These are phyloP conservation scores for Nasonia giraulti DNA, from an alignment of 1,140 invertebrate species.

Conservation along the genomic window DNA sequence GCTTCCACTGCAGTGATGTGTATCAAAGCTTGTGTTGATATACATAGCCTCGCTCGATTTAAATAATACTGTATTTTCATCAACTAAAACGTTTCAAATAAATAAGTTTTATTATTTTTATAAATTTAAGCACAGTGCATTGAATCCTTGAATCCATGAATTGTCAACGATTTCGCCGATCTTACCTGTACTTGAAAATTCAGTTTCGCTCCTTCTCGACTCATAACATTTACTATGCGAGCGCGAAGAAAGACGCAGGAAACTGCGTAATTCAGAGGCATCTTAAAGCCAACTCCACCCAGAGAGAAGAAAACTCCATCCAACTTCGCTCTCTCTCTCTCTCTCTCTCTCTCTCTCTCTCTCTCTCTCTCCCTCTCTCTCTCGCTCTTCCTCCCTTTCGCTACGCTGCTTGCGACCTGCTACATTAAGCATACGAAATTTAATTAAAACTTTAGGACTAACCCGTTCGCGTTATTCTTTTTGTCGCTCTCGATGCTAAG, in stretches of 20 bases:
- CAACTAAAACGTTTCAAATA: not conserved
- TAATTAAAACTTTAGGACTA: constrained; percentile 38
- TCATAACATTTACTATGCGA: not conserved
- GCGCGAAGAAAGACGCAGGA: not conserved
- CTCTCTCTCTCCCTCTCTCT: too few relatives aligned
- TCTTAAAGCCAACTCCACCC: not conserved
- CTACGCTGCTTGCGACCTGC: not conserved
- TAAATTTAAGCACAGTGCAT: too few relatives aligned
- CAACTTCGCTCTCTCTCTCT: constrained; percentile 12
- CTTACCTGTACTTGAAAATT: not conserved
- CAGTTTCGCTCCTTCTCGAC: not conserved
- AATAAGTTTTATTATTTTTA: too few relatives aligned
- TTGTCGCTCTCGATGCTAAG: not conserved
- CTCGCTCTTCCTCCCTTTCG: too few relatives aligned
- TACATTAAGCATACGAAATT: constrained; percentile 39
- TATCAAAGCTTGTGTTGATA: not conserved
- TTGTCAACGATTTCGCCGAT: too few relatives aligned
- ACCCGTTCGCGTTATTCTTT: constrained; percentile 24
- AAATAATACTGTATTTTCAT: not conserved
- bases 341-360: too few relatives aligned
- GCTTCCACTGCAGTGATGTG: not conserved
- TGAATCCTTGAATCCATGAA: too few relatives aligned
- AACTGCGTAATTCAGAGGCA: constrained; percentile 12
- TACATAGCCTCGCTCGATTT: not conserved
- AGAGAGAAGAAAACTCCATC: constrained; percentile 20